Base-by-base conservation (phyloP, 2,888 invertebrate genomes). In the Ectemnius continuus region DNA sequence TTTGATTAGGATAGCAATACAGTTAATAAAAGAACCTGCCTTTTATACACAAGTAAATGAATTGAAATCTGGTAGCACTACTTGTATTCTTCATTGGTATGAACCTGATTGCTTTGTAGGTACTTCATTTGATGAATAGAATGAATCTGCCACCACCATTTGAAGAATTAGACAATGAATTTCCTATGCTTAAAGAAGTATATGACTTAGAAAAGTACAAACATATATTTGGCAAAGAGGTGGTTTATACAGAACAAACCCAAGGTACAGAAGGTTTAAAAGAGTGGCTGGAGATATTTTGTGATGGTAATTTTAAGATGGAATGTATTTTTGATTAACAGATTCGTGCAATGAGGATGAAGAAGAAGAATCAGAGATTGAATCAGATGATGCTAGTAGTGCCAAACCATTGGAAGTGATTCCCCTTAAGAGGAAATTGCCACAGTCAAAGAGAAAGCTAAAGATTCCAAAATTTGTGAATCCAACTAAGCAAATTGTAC, bases 121-220 rank as follows among this genome's bases (percentile, higher is more conserved):
- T 95, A 11, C 88, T 98, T 61, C 98, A 98, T 91, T 92, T 98
- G 66, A 98, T 98, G 98, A 98, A 98, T 89, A 96, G 96, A 91
- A 97, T 98, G 97, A 96, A 96, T 89, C 91, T 98, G 62, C 95
- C 96, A 18, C 94, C 95, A 58, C 98, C 98, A 0, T 98, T 98
- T 91, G 93, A 92, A 18, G 88, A 91, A 80, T 88, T 92, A 58
- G 92, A 92, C 77, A 78, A 85, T 28, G 88, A 90, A 78, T 90
- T 88, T 85, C 90, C 90, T 8, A 73, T 82, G 64, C 69, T 91
- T 3, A 87, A 84, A 73, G 88, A 91, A 76, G 80, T 81, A 13
- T 90, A 91, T 73, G 83, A 91, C 63, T 68, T 88, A 47, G 86
- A 89, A 61, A 88, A 88, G 26, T 90, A 89, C 68, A 81, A 85